Base-by-base conservation (phyloP, 2,113 vertebrate genomes). In the Hiodon tergisus region DNA sequence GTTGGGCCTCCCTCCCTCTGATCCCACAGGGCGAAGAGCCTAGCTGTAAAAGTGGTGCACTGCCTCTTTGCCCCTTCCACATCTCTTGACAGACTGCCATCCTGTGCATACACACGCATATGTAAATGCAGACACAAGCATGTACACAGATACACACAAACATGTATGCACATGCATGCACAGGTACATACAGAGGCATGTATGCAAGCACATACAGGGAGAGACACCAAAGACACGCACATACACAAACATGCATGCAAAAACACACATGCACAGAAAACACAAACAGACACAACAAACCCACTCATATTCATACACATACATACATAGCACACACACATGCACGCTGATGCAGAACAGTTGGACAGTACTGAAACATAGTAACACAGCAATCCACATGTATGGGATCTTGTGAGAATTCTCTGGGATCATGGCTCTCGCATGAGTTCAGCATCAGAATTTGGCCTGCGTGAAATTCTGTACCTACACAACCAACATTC, bases 21-120 rank as follows among this genome's bases (percentile, higher is more conserved):
- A 4, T 71, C 68, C 78, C 63, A 55, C 3, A 7, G 58, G 73
- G 74, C 48, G 67, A 6, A 58, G 52, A 50, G 69, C 17, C 63
- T 58, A 76, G 71, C 60, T 79, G 75, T 77, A 67, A 61, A 5
- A 59, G 59, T 55, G 59, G 59, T 59, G 52, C 14, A 6, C n/a
- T 65, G 48, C 52, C 52, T 53, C 51, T n/a, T 54, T 58, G 11
- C 47, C 60, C 67, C 72, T 8, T 7, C 17, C 14, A 13, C 61
- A 3, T 17, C 57, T 59, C 63, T 31, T 13, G 48, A 53, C 17
- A 13, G 2, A 3, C 76, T 57, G 2, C 69, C 3, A 17, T 9
- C 16, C 9, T 50, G 3, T 17, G 54, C 58, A 53, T 13, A 47
- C 51, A 31, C 17, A 73, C 62, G 55, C 31, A 31, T 31, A 31